phyloP scores from a whole-genome alignment of 35 echinoderm and acorn worm genomes.

The Ophioderma brevispina region DNA sequence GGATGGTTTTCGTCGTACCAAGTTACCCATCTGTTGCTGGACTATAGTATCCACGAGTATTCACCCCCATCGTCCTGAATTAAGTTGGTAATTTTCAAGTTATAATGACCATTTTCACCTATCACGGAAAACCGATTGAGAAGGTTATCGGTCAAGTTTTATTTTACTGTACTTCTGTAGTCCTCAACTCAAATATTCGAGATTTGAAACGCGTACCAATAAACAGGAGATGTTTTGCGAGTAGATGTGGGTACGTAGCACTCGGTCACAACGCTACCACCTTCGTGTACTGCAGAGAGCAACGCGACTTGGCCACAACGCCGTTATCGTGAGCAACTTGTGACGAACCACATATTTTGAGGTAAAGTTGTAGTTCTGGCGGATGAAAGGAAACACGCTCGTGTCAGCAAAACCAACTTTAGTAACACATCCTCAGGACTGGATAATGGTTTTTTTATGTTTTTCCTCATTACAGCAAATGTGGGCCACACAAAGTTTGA shows the following conservation, averaged over 20 bases:
- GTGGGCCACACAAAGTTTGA: too few relatives aligned
- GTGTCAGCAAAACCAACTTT: too few relatives aligned
- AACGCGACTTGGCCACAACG: too few relatives aligned
- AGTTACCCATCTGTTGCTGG: neutral
- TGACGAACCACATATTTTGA: too few relatives aligned
- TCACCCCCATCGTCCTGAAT: neutral
- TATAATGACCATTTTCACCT: neutral
- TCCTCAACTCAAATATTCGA: neutral
- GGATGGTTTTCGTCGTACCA: neutral
- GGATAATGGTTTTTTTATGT: too few relatives aligned
- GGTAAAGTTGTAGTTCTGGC: too few relatives aligned
- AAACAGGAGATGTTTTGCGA: neutral
- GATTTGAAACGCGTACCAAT: neutral
- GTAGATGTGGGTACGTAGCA: neutral
- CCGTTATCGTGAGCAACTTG: too few relatives aligned
- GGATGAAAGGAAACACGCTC: too few relatives aligned
- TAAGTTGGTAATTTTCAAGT: neutral
- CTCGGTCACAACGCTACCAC: neutral
- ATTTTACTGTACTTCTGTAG: neutral
- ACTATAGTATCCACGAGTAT: neutral
- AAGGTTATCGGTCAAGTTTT: neutral
- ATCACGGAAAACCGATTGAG: neutral
- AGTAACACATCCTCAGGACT: too few relatives aligned
- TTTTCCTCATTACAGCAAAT: too few relatives aligned
- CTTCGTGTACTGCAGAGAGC: neutral